Percentiles rank a stretch among this genome's conserved stretches.
These are phyloP conservation scores for Tokudaia muenninki DNA, from an alignment of 2,797 vertebrate genomes.

Conservation along the genomic window DNA sequence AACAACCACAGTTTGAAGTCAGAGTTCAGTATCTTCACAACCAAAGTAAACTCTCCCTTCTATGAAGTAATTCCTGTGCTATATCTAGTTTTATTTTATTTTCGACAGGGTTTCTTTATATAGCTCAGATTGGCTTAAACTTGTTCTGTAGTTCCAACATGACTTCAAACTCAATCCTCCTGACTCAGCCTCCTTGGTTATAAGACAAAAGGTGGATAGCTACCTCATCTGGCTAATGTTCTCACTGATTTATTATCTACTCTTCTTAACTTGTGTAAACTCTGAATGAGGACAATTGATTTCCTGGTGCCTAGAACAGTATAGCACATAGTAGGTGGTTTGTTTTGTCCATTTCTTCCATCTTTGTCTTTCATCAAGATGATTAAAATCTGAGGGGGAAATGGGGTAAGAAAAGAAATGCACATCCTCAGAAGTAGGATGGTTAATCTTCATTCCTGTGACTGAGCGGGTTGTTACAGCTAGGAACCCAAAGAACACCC, in stretches of 20 bases:
- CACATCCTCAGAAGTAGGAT: not conserved
- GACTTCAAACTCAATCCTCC: not conserved
- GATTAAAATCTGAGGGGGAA: not conserved
- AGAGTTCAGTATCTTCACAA: not conserved
- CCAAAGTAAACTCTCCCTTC: not conserved
- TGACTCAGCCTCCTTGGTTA: not conserved
- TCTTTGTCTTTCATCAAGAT: conserved; percentile 7
- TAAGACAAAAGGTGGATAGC: not conserved
- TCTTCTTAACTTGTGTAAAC: not conserved
- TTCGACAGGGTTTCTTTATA: not conserved
- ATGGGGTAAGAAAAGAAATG: not conserved
- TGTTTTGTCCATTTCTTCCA: not conserved
- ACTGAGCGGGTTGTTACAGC: no score
- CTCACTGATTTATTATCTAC: not conserved
- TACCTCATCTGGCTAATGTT: not conserved
- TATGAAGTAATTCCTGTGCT: not conserved
- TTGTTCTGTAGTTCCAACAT: not conserved
- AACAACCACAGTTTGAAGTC: not conserved
- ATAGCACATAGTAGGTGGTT: not conserved
- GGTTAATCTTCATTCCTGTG: no score
- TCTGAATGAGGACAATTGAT: not conserved
- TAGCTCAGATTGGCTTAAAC: not conserved
- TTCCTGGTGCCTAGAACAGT: not conserved
- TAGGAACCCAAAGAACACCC: no score
- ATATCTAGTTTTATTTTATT: not conserved